Evolutionary conservation across 2,113 vertebrate genomes (phyloP), one percentile per base, ranked within the genome.

Genomic region (Dicentrarchus labrax): DNA sequence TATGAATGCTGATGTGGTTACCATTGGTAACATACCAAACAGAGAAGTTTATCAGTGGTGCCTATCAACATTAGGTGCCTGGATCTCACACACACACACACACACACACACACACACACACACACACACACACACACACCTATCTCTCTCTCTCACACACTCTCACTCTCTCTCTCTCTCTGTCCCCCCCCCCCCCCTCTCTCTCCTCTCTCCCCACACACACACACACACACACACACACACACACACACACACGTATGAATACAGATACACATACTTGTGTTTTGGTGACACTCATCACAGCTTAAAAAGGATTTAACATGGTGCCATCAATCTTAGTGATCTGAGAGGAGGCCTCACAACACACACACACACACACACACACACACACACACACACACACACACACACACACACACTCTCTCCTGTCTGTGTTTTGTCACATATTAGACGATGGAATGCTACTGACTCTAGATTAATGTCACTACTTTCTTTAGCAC

Each of bases 251-350:
- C 75, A 67, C 19, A 56, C 36, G 30, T 30, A 30, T 30, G 22
- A 24, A 57, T 15, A 39, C 74, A 47, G 17, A 43, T 10, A 65
- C 13, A 51, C 43, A 60, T 72, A 62, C 59, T 66, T 75, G 79
- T 80, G 81, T 85, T 84, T 76, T 72, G 76, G 82, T 78, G 87
- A 80, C 90, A 92, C 91, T 92, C 92, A 89, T 83, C 85, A 78
- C 81, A 85, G 86, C 86, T 85, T 50, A 92, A 84, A 69, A 22
- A 5, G 86, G 92, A 83, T 90, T 93, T 90, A 89, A 81, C 81
- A 30, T 83, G 89, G 89, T 86, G 89, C 88, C 88, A 39, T 86
- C 54, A 66, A 67, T 87, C 78, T 84, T 72, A 74, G 76, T 53
- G 12, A 71, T 84, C 74, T 84, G 45, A 88, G 70, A 88, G 80